Base-by-base conservation (phyloP, 1,140 invertebrate genomes). In the Oedothorax gibbosus region DNA sequence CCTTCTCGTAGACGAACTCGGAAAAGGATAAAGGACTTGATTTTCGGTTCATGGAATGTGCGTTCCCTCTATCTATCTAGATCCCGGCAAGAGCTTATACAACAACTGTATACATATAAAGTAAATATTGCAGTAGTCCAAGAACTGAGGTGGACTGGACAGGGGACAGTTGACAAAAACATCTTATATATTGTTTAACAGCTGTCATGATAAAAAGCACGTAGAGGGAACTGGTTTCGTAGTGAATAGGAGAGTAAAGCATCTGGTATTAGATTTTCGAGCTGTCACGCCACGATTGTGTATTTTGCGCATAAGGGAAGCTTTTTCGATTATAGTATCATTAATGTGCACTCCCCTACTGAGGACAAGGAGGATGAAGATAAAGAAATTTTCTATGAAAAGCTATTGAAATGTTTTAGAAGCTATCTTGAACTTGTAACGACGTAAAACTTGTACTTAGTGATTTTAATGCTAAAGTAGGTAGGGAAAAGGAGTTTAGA, bases 181-280 rank as follows among this genome's bases (percentile, higher is more conserved):
- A 69, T 8, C 12, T 10, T 8, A 69, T 69, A 7, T 69, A 35
- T 21, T 35, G 12, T 21, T 69, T 69, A 49, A 69, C 66, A 69
- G 66, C 21, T 69, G 66, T 49, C 66, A n/a, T n/a, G n/a, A n/a
- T 9, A 69, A 69, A 50, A 69, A 69, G 21, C 66, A 69, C n/a
- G n/a, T 69, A 21, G 66, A 49, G 8, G 66, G 66, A 69, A 69
- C 66, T 21, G 66, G 66, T 35, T 69, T 69, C 66, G 7, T 69
- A 50, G 66, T 69, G 7, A 69, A 69, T 50, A 69, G 50, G 66
- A 35, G 35, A 21, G n/a, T 69, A 7, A 69, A 69, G n/a, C 66
- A 69, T 69, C 21, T 69, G 7, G 50, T 69, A 10, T 10, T 69
- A 7, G 12, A 21, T 69, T 69, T 69, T 69, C 7, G 7, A 8